Evolutionary conservation across 2,113 vertebrate species (phyloP).

Genomic region (Nerophis ophidion): DNA sequence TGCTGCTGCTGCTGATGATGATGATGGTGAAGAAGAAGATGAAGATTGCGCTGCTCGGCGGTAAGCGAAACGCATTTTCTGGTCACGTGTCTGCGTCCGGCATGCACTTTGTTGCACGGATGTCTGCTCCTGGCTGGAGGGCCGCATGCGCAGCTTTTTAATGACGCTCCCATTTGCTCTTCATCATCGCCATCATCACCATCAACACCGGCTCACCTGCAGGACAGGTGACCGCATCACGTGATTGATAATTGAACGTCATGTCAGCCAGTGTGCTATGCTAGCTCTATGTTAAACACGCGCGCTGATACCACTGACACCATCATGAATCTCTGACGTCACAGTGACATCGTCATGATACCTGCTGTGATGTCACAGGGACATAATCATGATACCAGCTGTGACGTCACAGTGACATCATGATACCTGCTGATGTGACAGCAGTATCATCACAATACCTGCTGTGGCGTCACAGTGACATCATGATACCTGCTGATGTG

Average conservation of each 20-base stretch:
- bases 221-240: not conserved
- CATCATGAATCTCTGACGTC: not conserved
- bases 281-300: not conserved
- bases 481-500: not conserved
- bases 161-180: slow-evolving; percentile 9
- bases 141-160: not conserved
- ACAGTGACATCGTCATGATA: not conserved
- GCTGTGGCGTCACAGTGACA: not conserved
- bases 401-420: not conserved
- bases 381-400: not conserved
- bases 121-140: not conserved
- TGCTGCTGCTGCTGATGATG: slow-evolving; percentile 14
- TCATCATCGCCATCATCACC: slow-evolving; percentile 9
- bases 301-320: no score
- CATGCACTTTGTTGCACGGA: not conserved
- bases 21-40: slow-evolving; percentile 8
- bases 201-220: not conserved
- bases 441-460: not conserved
- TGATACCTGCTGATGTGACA: not conserved
- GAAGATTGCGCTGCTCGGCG: slow-evolving; percentile 7
- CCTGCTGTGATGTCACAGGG: not conserved
- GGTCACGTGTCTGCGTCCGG: not conserved
- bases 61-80: not conserved
- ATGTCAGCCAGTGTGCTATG: not conserved
- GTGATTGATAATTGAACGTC: no score